phyloP scores from a whole-genome alignment of 92 coral and sea anemone species.

The Muricea muricata region DNA sequence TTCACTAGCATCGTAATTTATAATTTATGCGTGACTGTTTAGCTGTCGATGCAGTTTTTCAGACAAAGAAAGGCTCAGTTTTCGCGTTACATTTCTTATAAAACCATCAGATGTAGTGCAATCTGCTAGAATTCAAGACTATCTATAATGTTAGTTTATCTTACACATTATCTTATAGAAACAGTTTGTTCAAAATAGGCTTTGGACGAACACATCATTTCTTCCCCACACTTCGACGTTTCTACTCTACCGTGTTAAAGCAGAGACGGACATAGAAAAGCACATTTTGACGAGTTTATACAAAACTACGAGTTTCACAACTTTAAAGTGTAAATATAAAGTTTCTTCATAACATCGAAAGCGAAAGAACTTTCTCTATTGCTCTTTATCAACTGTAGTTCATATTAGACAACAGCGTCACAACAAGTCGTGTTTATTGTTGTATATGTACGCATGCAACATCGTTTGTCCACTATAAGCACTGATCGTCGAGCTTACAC shows the following conservation, averaged over 20 bases:
- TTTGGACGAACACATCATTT: not conserved
- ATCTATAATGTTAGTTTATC: not conserved
- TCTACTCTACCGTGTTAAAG: constrained; percentile 28
- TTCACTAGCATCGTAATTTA: constrained; percentile 22
- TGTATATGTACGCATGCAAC: not conserved
- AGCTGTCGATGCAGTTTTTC: constrained; percentile 46
- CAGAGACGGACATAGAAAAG: not conserved
- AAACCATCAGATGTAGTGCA: not conserved
- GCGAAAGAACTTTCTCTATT: not conserved
- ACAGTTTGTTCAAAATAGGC: constrained; percentile 3
- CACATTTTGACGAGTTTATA: not conserved
- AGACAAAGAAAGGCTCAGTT: constrained; percentile 9
- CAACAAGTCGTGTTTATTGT: not conserved
- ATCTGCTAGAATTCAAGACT: not conserved
- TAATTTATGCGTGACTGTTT: constrained; percentile 46
- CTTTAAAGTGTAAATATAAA: not conserved
- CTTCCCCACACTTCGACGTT: not conserved
- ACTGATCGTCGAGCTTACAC: not conserved
- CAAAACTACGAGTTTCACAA: not conserved
- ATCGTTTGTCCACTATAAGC: not conserved
- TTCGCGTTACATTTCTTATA: not conserved
- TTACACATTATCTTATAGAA: not conserved
- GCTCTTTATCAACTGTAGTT: not conserved
- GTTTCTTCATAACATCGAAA: not conserved
- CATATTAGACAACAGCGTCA: not conserved